Base-by-base conservation (phyloP, 2,888 invertebrate genomes). In the Dione juno region DNA sequence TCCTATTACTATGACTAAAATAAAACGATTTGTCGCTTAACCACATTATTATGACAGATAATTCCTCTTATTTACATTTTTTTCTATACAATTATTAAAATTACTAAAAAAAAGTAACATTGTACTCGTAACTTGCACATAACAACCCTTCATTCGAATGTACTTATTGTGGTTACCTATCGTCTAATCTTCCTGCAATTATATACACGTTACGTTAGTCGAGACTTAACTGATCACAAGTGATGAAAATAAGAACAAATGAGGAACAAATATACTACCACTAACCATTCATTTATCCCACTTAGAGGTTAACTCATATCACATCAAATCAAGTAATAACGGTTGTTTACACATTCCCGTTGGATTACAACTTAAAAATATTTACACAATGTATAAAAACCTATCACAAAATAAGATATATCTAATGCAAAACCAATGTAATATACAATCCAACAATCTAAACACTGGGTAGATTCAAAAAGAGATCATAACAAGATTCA, bases 401-500 rank as follows among this genome's bases (percentile, higher is more conserved):
- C 84, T 88, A 90, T 89, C 87, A 88, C 87, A 90, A 90, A 90
- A 88, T 88, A 89, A 87, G 78, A 82, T 74, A 76, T 72, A 74
- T 80, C 80, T 81, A 81, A 84, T 83, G 82, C 85, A 85, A 84
- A 89, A 88, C 82, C 86, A 84, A 88, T 83, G 83, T 83, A 64
- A 86, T 84, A 84, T 86, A 87, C 85, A 88, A 83, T 87, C 88
- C 90, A 89, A 87, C 89, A 88, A 89, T 83, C 80, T 83, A 88
- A 86, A 89, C 93, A 93, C 92, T 92, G 92, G 92, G 92, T 82
- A 92, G 92, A 92, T 92, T 92, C 92, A 84, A 82, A 84, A 87
- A 88, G 92, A 93, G 93, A 92, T 93, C 93, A 92, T 88, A 84
- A 87, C 86, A 88, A 93, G 93, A 93, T 93, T 92, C 93, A 89